Conservation (phyloP, 1,140 invertebrate genomes). For the Drosophila arawakana region DNA sequence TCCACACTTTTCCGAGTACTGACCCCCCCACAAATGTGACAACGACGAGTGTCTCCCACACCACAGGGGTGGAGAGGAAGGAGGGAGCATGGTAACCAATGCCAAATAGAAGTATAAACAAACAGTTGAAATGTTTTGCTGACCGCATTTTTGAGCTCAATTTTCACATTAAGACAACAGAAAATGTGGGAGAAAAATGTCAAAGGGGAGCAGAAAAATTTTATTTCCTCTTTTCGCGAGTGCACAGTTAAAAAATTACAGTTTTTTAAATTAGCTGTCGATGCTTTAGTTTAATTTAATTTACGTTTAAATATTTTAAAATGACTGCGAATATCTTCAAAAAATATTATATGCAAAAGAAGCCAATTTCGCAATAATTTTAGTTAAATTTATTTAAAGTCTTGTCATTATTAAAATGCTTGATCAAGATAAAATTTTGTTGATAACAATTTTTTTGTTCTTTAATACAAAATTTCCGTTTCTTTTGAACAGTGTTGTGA, state of each 20-base stretch:
- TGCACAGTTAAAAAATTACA: background rate
- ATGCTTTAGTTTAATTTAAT: too few species aligned
- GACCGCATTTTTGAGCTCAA: slow-evolving; percentile 26
- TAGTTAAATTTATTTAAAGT: too few species aligned
- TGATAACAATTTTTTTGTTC: too few species aligned
- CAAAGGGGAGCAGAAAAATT: background rate
- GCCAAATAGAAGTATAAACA: slow-evolving; percentile 1
- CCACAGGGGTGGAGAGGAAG: background rate
- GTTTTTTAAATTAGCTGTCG: too few species aligned
- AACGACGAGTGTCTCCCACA: background rate
- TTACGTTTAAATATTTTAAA: too few species aligned
- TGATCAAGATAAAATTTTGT: too few species aligned
- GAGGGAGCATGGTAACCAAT: background rate
- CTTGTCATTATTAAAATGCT: too few species aligned
- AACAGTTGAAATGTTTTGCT: slow-evolving; percentile 16
- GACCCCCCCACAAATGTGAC: background rate
- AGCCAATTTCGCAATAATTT: too few species aligned
- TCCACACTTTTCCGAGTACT: slow-evolving; percentile 10
- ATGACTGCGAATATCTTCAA: too few species aligned
- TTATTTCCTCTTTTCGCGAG: slow-evolving; percentile 12
- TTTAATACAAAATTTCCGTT: too few species aligned
- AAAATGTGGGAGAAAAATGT: background rate
- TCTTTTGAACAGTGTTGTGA: too few species aligned
- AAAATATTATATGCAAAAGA: too few species aligned
- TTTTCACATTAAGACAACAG: slow-evolving; percentile 1